A percentile compares a stretch with the other conserved stretches of the same genome.
These are phyloP conservation scores for Delphinapterus leucas DNA, from an alignment of 2,113 vertebrate species.

Conservation along the genomic window DNA sequence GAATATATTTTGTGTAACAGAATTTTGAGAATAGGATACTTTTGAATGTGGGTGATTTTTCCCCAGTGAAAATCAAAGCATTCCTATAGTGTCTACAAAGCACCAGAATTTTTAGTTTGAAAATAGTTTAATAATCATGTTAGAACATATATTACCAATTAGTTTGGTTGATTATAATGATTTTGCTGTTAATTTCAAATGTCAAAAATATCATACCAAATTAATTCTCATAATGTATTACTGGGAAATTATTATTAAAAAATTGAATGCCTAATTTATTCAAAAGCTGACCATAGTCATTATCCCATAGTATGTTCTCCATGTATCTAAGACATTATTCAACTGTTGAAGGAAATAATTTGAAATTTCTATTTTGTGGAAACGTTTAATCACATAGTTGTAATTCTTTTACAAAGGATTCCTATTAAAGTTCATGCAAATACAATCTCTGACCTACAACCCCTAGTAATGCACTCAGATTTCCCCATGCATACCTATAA, in stretches of 20 bases:
- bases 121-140: background rate
- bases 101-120: background rate
- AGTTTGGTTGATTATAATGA: background rate
- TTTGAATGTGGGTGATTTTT: background rate
- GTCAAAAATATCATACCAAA: background rate
- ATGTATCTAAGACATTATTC: background rate
- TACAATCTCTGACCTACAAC: fast-evolving
- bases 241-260: background rate
- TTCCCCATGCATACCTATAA: background rate
- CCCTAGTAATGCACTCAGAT: background rate
- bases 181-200: background rate
- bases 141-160: background rate
- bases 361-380: background rate
- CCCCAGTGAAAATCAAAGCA: background rate
- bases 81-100: background rate
- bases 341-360: background rate
- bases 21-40: background rate
- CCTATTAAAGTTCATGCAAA: background rate
- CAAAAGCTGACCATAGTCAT: background rate
- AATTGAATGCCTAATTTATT: background rate
- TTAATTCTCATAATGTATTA: background rate
- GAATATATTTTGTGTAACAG: background rate
- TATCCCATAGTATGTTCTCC: background rate
- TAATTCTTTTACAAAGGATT: background rate
- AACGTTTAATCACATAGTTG: background rate